Evolutionary conservation across 2,113 vertebrate species (phyloP), one percentile per base, ranked within the genome.

Genomic region (Gila orcuttii): DNA sequence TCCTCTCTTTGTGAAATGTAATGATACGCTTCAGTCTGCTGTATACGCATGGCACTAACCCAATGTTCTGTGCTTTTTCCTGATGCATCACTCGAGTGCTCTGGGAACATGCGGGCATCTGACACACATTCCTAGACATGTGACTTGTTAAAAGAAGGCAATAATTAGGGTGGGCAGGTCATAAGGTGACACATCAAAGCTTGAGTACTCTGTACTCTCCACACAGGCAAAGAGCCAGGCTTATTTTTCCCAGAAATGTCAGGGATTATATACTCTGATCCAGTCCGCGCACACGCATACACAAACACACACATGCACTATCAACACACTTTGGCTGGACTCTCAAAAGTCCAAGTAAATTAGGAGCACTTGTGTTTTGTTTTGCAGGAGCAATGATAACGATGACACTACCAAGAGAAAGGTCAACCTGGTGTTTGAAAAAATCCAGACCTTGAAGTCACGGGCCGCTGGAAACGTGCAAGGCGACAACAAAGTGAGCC

Each of bases 381-480:
- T 47, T 91, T 92, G 84, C 90, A 99, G 98, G 87, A 97, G 96
- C 90, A 93, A 89, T 0, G 98, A 99, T 91, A 98, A 95, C 6
- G 98, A 99, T 0, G 98, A 99, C 91, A 96, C 94, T 0, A 99
- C 97, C 0, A 98, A 98, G 92, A 96, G 95, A 88, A 99, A 99
- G 91, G 98, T 99, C 91, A 99, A 98, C 93, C 92, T 99, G 71
- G 97, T 99, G 85, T 99, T 99, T 93, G 98, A 99, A 94, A 99
- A 99, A 93, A 99, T 99, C 89, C 98, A 99, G 92, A 99, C 98
- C 4, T 92, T 99, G 90, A 99, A 98, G 92, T 99, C 97, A 84
- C 95, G 97, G 87, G 97, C 97, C 78, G 95, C 97, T 10, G 95
- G 94, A 31, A 94, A 91, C 23, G 84, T 93, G 0, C 96, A 95